Base-by-base conservation (phyloP, 2,888 invertebrate species). In the Stenchaetothrips biformis region DNA sequence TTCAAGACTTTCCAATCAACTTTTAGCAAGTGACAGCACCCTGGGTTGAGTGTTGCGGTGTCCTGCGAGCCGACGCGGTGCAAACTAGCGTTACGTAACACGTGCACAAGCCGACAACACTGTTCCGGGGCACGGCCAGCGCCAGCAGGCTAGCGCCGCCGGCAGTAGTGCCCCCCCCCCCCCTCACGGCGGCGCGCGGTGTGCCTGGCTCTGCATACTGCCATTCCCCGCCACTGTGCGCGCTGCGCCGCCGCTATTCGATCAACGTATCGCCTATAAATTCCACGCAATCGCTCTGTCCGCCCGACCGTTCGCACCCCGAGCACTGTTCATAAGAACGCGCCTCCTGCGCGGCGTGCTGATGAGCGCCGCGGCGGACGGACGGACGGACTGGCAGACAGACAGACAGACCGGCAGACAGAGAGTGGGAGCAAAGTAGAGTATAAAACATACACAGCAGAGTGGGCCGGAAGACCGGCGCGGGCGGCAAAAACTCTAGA, bases 241-340 rank as follows among this genome's bases (percentile, higher is more conserved):
- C 37, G 2, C 37, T 37, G 2, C 2, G 37, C 37, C 4, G 37
- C 37, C 25, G 21, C 67, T 74, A 74, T 74, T 74, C 67, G 67
- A 25, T 25, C 67, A 74, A 25, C 67, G 67, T 74, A 74, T 74
- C 67, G 67, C 21, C 67, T 7, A 74, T 74, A 74, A 74, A 74
- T 74, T 74, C 67, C 67, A 25, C 67, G 11, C 67, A 74, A 74
- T 74, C 67, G 67, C 67, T 74, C 67, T 74, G 67, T 74, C 67
- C 67, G 53, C 53, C 53, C 13, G 53, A 53, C 18, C 53, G 67
- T 74, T 74, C 21, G 67, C 67, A 74, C 67, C 25, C 67, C 67
- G 25, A 37, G 67, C 25, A 25, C 67, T 74, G 67, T 74, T 74
- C 67, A 74, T 74, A 74, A 74, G 67, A 74, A 74, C 67, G 25